phyloP scores from a whole-genome alignment of 2,888 invertebrate species.

The Cephus spinipes region DNA sequence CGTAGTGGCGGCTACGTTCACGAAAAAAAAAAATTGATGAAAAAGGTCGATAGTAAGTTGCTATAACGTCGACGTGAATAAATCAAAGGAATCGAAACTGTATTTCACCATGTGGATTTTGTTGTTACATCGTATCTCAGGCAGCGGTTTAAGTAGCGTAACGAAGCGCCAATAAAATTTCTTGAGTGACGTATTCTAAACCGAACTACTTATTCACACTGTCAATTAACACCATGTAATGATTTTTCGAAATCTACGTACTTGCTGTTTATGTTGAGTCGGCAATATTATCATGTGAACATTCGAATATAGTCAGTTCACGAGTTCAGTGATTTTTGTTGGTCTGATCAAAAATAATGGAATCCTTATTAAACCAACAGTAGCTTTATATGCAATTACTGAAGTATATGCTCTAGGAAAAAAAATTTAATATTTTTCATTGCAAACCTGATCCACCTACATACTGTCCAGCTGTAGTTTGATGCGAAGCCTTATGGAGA shows the following conservation, averaged over 20 bases:
- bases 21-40: no score
- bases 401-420: no score
- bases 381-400: no score
- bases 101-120: not conserved
- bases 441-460: no score
- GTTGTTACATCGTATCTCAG: not conserved
- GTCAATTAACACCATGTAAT: not conserved
- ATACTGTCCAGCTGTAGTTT: no score
- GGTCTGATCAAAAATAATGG: not conserved
- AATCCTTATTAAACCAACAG: no score
- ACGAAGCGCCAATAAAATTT: not conserved
- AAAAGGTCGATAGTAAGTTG: no score
- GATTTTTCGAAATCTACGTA: not conserved
- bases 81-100: no score
- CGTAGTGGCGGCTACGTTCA: no score
- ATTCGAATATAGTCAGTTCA: not conserved
- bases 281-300: not conserved
- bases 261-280: not conserved
- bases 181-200: not conserved
- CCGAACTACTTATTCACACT: not conserved
- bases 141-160: not conserved
- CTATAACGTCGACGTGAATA: no score
- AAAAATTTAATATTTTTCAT: no score
- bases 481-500: no score
- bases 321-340: not conserved